Evolutionary conservation across 2,888 invertebrate genomes (phyloP).

Genomic region (Napeogenes sylphis): DNA sequence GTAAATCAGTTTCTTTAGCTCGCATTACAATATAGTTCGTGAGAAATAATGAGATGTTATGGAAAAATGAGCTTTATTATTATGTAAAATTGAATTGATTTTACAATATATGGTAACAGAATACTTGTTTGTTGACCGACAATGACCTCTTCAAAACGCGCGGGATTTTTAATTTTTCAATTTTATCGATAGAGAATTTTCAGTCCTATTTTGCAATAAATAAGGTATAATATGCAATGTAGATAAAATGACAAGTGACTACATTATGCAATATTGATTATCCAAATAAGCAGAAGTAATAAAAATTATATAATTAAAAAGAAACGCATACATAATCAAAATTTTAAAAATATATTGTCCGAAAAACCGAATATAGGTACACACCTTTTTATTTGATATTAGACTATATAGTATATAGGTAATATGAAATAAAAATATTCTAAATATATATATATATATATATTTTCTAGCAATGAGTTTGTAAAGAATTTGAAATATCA

Average conservation of each 20-base stretch:
- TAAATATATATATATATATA: too few relatives aligned
- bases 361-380: too few relatives aligned
- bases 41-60: constrained; percentile 31
- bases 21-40: constrained; percentile 38
- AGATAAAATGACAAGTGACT: constrained; percentile 19
- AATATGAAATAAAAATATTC: too few relatives aligned
- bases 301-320: too few relatives aligned
- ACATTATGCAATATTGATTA: constrained; percentile 20
- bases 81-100: constrained; percentile 6
- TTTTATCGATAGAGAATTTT: constrained; percentile 2
- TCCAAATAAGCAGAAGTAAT: too few relatives aligned
- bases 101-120: constrained; percentile 22
- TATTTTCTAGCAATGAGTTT: too few relatives aligned
- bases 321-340: too few relatives aligned
- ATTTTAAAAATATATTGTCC: too few relatives aligned
- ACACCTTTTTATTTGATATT: too few relatives aligned
- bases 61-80: constrained; percentile 24
- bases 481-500: too few relatives aligned
- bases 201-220: accelerated
- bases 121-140: constrained; percentile 70
- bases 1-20: constrained; percentile 18
- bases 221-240: constrained; percentile 8
- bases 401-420: too few relatives aligned
- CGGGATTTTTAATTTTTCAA: constrained; percentile 22
- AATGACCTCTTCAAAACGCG: constrained; percentile 64